Percentiles rank a stretch among this genome's conserved stretches.
Conservation (phyloP, 2,888 invertebrate genomes). For the Petrolisthes cinctipes region DNA sequence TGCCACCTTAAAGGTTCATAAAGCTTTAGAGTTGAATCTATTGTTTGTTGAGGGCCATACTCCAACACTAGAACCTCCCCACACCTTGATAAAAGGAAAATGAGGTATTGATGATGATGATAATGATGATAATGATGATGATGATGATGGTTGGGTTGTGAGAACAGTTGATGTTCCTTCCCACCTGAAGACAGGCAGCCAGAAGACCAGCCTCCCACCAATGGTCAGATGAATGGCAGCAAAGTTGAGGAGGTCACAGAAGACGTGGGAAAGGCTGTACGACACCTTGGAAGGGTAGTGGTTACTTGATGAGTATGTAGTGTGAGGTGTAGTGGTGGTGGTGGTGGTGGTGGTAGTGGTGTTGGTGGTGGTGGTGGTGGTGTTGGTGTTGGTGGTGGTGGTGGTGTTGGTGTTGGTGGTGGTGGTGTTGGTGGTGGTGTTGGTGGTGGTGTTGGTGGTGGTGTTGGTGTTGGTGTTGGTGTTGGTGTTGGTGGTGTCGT, state of each 20-base stretch:
- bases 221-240: conserved; percentile 81
- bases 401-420: conserved; percentile 81
- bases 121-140: background rate
- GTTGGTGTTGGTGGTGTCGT: background rate
- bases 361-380: conserved; percentile 23
- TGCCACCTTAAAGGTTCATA: too few species aligned
- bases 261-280: conserved; percentile 86
- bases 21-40: too few species aligned
- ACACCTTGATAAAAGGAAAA: too few species aligned
- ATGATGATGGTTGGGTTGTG: background rate
- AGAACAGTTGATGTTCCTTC: conserved; percentile 67
- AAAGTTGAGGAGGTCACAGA: conserved; percentile 86
- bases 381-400: too few species aligned
- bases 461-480: too few species aligned
- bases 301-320: conserved; percentile 69
- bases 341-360: background rate
- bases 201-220: conserved; percentile 89
- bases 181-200: conserved; percentile 91
- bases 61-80: too few species aligned
- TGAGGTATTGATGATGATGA: conserved; percentile 16
- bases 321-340: too few species aligned
- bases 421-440: conserved; percentile 71
- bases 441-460: too few species aligned
- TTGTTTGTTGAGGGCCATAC: too few species aligned
- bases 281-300: conserved; percentile 86